phyloP scores from a whole-genome alignment of 2,113 vertebrate species.

The Zosterops borbonicus region DNA sequence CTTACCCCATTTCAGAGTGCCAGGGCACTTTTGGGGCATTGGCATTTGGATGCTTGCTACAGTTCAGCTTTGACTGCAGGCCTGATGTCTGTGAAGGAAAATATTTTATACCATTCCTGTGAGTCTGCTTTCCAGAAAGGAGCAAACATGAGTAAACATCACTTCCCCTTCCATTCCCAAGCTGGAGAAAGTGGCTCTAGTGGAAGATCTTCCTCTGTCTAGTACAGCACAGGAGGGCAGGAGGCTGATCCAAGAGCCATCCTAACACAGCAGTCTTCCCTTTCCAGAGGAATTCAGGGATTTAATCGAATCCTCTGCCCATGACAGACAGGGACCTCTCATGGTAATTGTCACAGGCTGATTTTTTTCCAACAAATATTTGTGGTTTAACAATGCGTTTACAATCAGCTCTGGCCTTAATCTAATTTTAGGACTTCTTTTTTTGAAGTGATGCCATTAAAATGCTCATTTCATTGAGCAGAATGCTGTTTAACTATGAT shows the following conservation, averaged over 20 bases:
- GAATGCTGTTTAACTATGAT: conserved; percentile 64
- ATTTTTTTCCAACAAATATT: conserved; percentile 53
- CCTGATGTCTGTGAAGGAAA: not conserved
- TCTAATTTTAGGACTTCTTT: conserved; percentile 62
- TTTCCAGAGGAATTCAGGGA: not conserved
- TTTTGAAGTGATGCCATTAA: conserved; percentile 65
- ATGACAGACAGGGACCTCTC: conserved; percentile 12
- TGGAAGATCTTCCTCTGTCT: not conserved
- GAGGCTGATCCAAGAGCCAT: not conserved
- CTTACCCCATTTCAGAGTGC: not conserved
- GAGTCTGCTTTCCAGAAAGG: not conserved
- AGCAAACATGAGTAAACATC: not conserved
- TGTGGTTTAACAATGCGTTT: conserved; percentile 69
- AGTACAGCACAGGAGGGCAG: not conserved
- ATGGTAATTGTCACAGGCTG: conserved; percentile 45
- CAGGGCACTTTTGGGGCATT: not conserved
- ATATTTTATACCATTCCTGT: not conserved
- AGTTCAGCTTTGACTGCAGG: not conserved
- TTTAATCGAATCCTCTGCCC: not conserved
- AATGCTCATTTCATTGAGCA: conserved; percentile 50
- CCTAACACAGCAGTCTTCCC: not conserved
- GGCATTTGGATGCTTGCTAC: not conserved
- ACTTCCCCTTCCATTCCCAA: not conserved
- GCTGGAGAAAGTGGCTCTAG: not conserved
- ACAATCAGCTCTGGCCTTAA: conserved; percentile 69